Percentiles rank a stretch among this genome's conserved stretches.
Evolutionary conservation across 2,888 invertebrate species (phyloP).

Genomic region (Tipula helvola): DNA sequence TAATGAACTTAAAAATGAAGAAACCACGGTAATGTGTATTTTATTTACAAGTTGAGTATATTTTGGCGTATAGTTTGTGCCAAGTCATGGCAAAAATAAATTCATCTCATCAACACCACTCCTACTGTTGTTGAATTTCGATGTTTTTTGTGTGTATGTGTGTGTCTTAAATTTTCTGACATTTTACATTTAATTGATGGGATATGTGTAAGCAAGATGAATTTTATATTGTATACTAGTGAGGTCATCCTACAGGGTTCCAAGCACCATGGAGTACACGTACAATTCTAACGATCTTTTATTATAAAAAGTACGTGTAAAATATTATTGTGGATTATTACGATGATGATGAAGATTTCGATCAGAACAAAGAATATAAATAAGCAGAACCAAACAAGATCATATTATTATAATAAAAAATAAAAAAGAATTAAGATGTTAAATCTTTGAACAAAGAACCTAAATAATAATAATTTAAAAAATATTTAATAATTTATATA

Average conservation of each 20-base stretch:
- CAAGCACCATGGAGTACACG: background rate
- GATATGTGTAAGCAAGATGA: background rate
- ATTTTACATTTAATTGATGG: background rate
- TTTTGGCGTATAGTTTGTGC: background rate
- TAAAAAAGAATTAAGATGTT: background rate
- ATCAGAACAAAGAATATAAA: background rate
- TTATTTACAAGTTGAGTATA: background rate
- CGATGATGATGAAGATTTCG: background rate
- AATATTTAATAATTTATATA: background rate
- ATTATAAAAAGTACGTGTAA: background rate
- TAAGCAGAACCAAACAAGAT: background rate
- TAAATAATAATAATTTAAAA: background rate
- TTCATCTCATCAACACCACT: background rate
- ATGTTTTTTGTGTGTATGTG: background rate
- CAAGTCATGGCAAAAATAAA: background rate
- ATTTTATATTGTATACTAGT: background rate
- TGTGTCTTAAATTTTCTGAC: background rate
- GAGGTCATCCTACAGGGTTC: background rate
- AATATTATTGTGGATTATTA: background rate
- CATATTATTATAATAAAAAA: background rate
- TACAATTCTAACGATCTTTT: background rate
- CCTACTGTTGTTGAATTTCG: background rate
- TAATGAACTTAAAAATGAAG: background rate
- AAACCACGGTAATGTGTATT: background rate
- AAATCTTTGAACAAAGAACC: background rate